Evolutionary conservation across 2,797 vertebrate genomes (phyloP).

Genomic region (Spinus olivaceus): DNA sequence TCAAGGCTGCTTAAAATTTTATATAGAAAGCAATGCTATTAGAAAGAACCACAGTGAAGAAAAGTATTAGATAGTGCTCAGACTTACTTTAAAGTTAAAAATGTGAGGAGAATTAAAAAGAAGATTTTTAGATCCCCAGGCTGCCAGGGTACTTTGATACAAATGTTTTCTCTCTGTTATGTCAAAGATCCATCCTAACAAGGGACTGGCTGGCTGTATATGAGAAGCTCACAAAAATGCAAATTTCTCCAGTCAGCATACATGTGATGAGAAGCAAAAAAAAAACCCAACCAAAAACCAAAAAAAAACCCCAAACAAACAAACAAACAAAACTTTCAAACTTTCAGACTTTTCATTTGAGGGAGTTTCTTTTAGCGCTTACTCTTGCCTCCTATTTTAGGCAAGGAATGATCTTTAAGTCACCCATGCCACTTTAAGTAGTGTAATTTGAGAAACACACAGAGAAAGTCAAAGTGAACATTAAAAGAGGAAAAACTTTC

Average conservation of each 20-base stretch:
- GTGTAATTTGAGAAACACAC: neutral
- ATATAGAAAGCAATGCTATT: neutral
- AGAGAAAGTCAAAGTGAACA: neutral
- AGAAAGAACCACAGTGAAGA: neutral
- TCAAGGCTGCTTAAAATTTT: neutral
- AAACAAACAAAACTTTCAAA: neutral
- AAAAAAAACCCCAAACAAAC: too few species aligned
- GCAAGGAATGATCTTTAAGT: neutral
- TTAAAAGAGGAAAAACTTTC: neutral
- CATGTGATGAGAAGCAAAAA: neutral
- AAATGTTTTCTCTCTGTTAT: neutral
- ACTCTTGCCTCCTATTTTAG: neutral
- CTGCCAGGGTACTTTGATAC: neutral
- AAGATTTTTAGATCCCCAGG: neutral
- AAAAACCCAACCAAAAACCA: neutral
- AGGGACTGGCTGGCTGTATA: neutral
- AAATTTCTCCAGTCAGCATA: neutral
- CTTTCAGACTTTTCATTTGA: neutral
- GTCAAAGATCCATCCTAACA: neutral
- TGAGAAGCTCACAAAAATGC: neutral
- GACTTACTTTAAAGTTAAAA: neutral
- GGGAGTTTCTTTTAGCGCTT: neutral
- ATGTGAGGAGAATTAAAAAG: neutral
- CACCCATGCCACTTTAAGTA: neutral
- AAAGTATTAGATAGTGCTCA: neutral